Percentiles rank a stretch among this genome's conserved stretches.
Evolutionary conservation across 1,140 invertebrate species (phyloP).

Genomic region (Apocrypta bakeri): DNA sequence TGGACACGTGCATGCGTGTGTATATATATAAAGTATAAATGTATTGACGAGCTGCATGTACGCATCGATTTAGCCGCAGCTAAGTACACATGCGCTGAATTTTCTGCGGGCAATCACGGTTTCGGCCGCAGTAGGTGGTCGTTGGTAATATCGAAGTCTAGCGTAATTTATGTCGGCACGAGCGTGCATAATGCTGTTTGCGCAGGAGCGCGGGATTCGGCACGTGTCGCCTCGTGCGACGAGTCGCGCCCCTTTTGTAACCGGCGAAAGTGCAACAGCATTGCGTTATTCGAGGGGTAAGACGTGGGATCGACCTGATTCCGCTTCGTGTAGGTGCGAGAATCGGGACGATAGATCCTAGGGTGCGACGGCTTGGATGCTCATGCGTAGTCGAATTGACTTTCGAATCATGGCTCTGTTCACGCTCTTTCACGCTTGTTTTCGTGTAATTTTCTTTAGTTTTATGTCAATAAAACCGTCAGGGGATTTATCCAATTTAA

Average conservation of each 20-base stretch:
- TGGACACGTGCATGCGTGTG: background rate
- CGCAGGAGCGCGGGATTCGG: slow-evolving; percentile 49
- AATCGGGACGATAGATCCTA: background rate
- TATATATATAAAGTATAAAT: background rate
- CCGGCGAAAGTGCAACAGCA: slow-evolving; percentile 22
- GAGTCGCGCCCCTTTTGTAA: slow-evolving; percentile 46
- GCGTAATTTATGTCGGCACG: slow-evolving; percentile 63
- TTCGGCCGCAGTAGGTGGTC: slow-evolving; percentile 58
- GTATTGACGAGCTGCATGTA: too few species aligned
- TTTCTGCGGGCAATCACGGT: slow-evolving; percentile 18
- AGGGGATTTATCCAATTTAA: too few species aligned
- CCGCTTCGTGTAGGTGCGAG: background rate
- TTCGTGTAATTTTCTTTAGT: background rate
- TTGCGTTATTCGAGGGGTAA: background rate
- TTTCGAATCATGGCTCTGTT: slow-evolving; percentile 1
- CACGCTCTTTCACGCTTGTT: slow-evolving; percentile 8
- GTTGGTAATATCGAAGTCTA: slow-evolving; percentile 58
- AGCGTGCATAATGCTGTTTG: slow-evolving; percentile 65
- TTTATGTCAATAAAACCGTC: too few species aligned
- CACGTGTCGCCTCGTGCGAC: slow-evolving; percentile 61
- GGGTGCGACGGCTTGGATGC: slow-evolving; percentile 14
- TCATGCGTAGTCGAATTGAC: slow-evolving; percentile 7
- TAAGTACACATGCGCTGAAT: slow-evolving; percentile 6
- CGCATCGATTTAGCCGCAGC: slow-evolving; percentile 29
- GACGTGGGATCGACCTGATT: background rate